Evolutionary conservation across 2,113 vertebrate genomes (phyloP), one percentile per base, ranked within the genome.

Genomic region (Ptilonorhynchus violaceus): DNA sequence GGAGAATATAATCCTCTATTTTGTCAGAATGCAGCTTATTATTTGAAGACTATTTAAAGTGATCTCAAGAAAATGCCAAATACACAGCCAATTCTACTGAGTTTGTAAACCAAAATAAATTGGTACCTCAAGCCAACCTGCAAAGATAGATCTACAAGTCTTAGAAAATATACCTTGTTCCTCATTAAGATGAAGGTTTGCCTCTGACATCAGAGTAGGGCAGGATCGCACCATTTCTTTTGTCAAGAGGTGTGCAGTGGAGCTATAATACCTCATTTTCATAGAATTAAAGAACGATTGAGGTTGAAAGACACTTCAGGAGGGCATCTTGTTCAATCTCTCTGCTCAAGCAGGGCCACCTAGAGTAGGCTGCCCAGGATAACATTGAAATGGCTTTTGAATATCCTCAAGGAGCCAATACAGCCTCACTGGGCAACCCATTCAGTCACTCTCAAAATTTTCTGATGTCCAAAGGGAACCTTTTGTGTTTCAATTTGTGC

Each of bases 371-470:
- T 39, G 3, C 7, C 16, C 23, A 76, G n/a, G 25, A 62, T 7
- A 27, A 75, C 3, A 5, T n/a, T 35, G 17, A 72, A 49, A 59
- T 2, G 2, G 13, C 13, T 82, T 82, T 72, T 41, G 20, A 39
- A 3, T 39, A 50, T 15, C 9, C 77, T 21, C 13, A 39, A 27
- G 9, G 19, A 78, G 9, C 11, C 28, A 25, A 9, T 21, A 67
- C 6, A 35, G 15, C 10, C 10, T 66, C 19, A 15, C 25, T 53
- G 15, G n/a, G 30, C 9, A 47, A 53, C 6, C 13, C 47, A 8
- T 27, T 70, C 0, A 0, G 13, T 64, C 56, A n/a, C 10, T 21
- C 13, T 22, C 12, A 60, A 41, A 50, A 15, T 39, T 28, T 62
- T 58, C 52, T 68, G 46, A 8, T 22, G 30, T 59, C 37, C 7